These are phyloP conservation scores for Mustela nigripes DNA, from an alignment of 2,113 vertebrate species.

Conservation along the genomic window DNA sequence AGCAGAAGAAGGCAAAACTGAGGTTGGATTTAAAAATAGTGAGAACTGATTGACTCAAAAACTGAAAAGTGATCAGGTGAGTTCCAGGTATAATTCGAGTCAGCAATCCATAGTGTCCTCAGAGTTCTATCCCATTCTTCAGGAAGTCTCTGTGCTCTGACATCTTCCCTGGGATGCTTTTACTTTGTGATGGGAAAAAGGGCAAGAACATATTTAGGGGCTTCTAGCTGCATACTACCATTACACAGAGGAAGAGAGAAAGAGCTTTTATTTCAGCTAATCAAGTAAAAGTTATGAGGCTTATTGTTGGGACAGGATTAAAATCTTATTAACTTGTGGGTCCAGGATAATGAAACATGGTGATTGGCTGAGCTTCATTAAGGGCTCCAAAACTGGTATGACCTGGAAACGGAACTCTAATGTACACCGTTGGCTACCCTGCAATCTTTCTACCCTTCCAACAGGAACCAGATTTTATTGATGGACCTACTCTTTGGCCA, in stretches of 20 bases:
- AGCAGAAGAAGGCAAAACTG: not conserved
- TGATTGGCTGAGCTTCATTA: not conserved
- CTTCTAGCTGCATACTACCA: not conserved
- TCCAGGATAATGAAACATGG: not conserved
- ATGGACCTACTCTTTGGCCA: not conserved
- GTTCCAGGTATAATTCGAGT: not conserved
- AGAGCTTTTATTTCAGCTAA: not conserved
- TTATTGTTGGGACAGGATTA: not conserved
- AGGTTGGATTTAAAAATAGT: not conserved
- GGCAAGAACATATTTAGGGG: not conserved
- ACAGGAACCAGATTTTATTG: not conserved
- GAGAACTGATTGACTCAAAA: not conserved
- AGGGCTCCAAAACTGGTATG: not conserved
- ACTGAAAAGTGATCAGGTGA: not conserved
- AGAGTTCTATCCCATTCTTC: not conserved
- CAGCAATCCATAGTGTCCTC: not conserved
- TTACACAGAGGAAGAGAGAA: not conserved
- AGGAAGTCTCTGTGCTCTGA: not conserved
- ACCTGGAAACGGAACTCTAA: accelerated
- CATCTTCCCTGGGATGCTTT: not conserved
- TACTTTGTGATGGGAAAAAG: not conserved
- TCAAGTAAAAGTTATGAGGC: not conserved
- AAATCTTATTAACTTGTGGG: not conserved
- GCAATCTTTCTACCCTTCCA: not conserved
- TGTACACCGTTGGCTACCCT: not conserved